phyloP scores from a whole-genome alignment of 2,797 vertebrate genomes.

The Loriculus beryllinus region DNA sequence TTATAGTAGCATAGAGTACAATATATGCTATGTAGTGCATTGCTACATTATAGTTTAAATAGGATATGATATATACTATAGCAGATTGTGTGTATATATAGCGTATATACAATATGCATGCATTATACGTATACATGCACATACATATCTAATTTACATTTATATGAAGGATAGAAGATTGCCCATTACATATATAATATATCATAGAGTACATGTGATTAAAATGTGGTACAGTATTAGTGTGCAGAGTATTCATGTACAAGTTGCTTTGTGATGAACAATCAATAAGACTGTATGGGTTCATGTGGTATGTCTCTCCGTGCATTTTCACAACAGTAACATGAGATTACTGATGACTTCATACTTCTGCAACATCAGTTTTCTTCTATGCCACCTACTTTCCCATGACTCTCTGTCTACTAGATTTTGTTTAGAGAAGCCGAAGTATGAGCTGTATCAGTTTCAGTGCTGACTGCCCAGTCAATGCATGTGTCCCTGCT shows the following conservation, averaged over 20 bases:
- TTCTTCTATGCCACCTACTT: not conserved
- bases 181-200: not conserved
- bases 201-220: not conserved
- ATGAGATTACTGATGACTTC: not conserved
- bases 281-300: not conserved
- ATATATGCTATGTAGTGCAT: not conserved
- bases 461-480: not conserved
- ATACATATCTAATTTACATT: not conserved
- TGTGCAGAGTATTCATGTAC: not conserved
- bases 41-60: not conserved
- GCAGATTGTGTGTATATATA: not conserved
- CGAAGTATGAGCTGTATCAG: not conserved
- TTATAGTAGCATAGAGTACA: not conserved
- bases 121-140: not conserved
- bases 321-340: not conserved
- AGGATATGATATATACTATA: not conserved
- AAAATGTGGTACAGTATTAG: not conserved
- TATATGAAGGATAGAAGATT: not conserved
- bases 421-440: not conserved
- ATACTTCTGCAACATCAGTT: not conserved
- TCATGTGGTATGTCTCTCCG: not conserved
- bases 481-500: not conserved
- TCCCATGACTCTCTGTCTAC: not conserved
- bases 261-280: not conserved
- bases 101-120: too few relatives aligned